These are phyloP conservation scores for Cepphus grylle DNA, from an alignment of 2,113 vertebrate species.

Conservation along the genomic window DNA sequence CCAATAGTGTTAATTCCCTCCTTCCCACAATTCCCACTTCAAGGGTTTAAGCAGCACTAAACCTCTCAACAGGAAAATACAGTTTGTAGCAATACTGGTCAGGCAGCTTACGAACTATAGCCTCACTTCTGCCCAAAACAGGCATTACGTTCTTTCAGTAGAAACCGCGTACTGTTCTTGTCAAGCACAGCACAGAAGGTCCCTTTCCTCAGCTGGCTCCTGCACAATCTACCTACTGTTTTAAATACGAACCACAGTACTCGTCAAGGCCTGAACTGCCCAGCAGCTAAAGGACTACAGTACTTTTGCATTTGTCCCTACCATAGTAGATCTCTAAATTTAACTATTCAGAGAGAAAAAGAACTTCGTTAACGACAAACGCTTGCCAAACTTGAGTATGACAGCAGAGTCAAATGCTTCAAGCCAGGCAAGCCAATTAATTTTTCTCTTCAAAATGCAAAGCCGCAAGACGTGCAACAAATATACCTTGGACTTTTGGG, in stretches of 20 bases:
- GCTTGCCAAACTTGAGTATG: not conserved
- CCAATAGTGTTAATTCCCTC: not conserved
- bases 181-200: not conserved
- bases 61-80: not conserved
- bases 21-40: not conserved
- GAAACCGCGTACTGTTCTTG: not conserved
- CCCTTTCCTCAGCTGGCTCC: not conserved
- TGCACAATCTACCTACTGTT: not conserved
- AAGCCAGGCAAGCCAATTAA: not conserved
- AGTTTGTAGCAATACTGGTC: not conserved
- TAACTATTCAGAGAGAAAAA: not conserved
- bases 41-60: not conserved
- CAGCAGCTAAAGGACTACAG: not conserved
- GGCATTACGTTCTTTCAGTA: not conserved
- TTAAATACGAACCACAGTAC: not conserved
- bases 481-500: not conserved
- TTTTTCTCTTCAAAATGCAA: not conserved
- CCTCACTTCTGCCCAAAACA: not conserved
- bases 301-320: not conserved
- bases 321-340: not conserved
- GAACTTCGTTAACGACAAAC: not conserved
- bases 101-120: not conserved
- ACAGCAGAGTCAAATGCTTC: not conserved
- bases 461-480: not conserved
- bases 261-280: not conserved